These are phyloP conservation scores for Cotesia typhae DNA, from an alignment of 1,140 invertebrate genomes.

Conservation along the genomic window DNA sequence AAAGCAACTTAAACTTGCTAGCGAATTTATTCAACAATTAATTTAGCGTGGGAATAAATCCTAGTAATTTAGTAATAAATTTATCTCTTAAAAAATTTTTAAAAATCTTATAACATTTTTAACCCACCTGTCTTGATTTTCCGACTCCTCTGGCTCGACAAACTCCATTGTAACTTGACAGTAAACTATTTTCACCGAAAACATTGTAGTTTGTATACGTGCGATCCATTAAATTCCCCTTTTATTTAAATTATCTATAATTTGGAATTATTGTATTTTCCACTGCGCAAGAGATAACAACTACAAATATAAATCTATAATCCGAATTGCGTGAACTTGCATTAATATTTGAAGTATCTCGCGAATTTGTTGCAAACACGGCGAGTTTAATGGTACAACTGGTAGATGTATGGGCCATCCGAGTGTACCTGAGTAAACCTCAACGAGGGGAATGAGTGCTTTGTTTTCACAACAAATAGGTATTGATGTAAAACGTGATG, in stretches of 20 bases:
- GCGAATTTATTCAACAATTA: no score
- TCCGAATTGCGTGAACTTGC: no score
- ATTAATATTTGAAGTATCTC: no score
- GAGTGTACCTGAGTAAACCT: background rate
- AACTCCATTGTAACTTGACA: slow-evolving; percentile 63
- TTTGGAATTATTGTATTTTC: no score
- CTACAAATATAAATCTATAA: no score
- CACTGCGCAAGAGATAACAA: no score
- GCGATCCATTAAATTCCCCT: no score
- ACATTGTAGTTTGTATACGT: slow-evolving; percentile 48
- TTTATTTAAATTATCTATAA: no score
- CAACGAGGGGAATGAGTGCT: slow-evolving; percentile 9
- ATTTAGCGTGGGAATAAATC: no score
- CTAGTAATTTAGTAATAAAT: no score
- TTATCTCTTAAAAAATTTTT: background rate
- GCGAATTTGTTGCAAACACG: background rate
- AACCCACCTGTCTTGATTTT: background rate
- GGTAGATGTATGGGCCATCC: background rate
- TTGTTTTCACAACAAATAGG: slow-evolving; percentile 25
- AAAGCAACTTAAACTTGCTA: no score
- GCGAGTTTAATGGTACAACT: background rate
- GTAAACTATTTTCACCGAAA: slow-evolving; percentile 61
- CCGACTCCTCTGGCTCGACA: background rate
- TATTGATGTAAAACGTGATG: slow-evolving; percentile 8
- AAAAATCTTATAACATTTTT: background rate